Conservation (phyloP, 2,888 invertebrate genomes). For the Drosophila melanocephala region DNA sequence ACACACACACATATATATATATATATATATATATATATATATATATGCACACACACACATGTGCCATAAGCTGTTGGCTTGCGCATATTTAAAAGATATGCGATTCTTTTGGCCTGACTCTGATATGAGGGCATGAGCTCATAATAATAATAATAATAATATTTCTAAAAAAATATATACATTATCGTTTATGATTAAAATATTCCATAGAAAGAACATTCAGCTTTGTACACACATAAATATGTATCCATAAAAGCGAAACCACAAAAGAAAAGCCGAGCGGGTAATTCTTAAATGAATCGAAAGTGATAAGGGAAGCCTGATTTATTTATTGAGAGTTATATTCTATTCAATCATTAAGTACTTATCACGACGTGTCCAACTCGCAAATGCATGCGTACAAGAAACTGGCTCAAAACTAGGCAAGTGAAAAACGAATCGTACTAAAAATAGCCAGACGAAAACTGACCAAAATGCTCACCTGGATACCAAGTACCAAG, state of each 20-base stretch:
- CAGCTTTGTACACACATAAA: background rate
- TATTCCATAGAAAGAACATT: background rate
- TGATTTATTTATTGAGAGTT: background rate
- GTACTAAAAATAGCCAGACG: slow-evolving; percentile 16
- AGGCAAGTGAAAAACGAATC: slow-evolving; percentile 8
- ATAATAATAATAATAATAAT: slow-evolving; percentile 16
- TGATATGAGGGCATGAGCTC: slow-evolving; percentile 29
- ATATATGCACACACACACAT: background rate
- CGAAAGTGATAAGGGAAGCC: background rate
- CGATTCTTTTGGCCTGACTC: slow-evolving; percentile 17
- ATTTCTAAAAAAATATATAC: slow-evolving; percentile 4
- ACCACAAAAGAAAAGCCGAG: background rate
- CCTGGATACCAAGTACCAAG: slow-evolving; percentile 21
- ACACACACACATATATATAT: slow-evolving; percentile 15
- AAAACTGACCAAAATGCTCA: slow-evolving; percentile 3
- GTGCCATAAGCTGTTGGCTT: slow-evolving; percentile 23
- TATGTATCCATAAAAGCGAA: background rate
- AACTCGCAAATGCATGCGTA: no score
- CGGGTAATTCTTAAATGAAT: background rate
- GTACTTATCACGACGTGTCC: background rate
- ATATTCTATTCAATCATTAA: background rate
- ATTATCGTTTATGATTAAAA: slow-evolving; percentile 2
- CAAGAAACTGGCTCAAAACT: background rate
- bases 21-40: background rate
- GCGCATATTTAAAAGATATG: slow-evolving; percentile 14